phyloP scores from a whole-genome alignment of 2,797 vertebrate species.

The Zalophus californianus region DNA sequence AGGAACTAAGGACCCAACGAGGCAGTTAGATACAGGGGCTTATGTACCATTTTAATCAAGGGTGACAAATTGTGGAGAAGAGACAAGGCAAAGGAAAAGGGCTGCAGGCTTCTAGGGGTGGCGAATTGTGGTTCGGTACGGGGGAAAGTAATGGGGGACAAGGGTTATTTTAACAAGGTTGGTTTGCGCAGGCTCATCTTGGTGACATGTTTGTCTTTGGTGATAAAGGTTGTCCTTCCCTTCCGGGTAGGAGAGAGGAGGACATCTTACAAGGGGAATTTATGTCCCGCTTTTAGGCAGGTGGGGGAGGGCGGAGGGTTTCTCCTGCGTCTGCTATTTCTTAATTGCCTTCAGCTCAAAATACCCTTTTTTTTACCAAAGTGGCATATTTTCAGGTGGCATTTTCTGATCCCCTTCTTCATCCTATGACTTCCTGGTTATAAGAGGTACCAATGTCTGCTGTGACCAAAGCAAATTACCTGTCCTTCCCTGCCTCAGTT shows the following conservation, averaged over 20 bases:
- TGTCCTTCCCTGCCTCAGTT: background rate
- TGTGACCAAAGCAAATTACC: too few species aligned
- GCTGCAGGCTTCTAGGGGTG: background rate
- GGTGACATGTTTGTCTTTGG: too few species aligned
- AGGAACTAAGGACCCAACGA: background rate
- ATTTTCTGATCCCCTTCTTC: background rate
- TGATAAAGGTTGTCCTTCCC: background rate
- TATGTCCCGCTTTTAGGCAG: background rate
- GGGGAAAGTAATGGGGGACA: too few species aligned
- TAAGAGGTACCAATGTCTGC: too few species aligned
- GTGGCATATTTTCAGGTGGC: background rate
- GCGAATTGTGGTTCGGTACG: rapidly evolving
- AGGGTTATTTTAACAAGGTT: too few species aligned
- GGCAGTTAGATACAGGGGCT: rapidly evolving
- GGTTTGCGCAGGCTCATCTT: rapidly evolving
- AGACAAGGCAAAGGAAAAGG: background rate
- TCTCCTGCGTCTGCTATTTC: background rate
- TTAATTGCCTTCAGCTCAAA: background rate
- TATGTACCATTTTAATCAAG: rapidly evolving
- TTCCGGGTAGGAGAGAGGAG: background rate
- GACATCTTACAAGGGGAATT: too few species aligned
- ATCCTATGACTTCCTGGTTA: background rate
- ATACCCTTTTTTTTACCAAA: background rate
- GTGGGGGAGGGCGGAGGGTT: background rate
- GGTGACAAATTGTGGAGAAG: background rate